These are phyloP conservation scores for Prionchulus punctatus DNA, from an alignment of 2,888 invertebrate genomes.

Conservation along the genomic window DNA sequence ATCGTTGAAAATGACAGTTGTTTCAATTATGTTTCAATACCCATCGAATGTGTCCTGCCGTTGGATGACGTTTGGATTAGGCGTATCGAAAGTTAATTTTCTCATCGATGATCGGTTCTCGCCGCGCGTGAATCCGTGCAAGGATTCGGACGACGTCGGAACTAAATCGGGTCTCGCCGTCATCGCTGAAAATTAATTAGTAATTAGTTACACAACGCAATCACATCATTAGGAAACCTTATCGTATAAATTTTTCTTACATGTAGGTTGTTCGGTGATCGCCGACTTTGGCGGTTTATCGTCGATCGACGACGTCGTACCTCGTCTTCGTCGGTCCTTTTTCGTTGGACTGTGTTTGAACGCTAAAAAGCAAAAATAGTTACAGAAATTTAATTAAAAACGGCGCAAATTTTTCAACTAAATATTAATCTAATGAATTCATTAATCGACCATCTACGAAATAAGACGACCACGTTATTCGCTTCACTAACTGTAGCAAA, in stretches of 20 bases:
- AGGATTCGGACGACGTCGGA: neutral
- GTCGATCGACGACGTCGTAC: neutral
- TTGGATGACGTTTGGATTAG: neutral
- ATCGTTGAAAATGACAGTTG: too few species aligned
- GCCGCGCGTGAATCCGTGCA: neutral
- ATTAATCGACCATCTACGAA: too few species aligned
- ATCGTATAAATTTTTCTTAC: too few species aligned
- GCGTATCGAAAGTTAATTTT: neutral
- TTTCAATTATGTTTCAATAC: too few species aligned
- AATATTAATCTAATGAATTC: too few species aligned
- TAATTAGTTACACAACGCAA: too few species aligned
- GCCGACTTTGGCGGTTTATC: neutral
- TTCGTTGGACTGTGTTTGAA: slow-evolving; percentile 21
- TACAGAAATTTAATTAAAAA: neutral
- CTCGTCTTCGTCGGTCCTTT: slow-evolving; percentile 9
- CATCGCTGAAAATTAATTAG: too few species aligned
- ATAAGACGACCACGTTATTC: too few species aligned
- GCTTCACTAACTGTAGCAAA: too few species aligned
- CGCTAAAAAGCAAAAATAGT: slow-evolving; percentile 16
- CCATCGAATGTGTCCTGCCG: neutral
- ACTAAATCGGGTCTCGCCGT: neutral
- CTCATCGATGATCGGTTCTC: neutral
- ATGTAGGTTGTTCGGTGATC: too few species aligned
- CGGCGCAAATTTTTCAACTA: too few species aligned
- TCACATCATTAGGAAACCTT: too few species aligned